phyloP scores from a whole-genome alignment of 2,888 invertebrate species.

The Octonoba sinensis region DNA sequence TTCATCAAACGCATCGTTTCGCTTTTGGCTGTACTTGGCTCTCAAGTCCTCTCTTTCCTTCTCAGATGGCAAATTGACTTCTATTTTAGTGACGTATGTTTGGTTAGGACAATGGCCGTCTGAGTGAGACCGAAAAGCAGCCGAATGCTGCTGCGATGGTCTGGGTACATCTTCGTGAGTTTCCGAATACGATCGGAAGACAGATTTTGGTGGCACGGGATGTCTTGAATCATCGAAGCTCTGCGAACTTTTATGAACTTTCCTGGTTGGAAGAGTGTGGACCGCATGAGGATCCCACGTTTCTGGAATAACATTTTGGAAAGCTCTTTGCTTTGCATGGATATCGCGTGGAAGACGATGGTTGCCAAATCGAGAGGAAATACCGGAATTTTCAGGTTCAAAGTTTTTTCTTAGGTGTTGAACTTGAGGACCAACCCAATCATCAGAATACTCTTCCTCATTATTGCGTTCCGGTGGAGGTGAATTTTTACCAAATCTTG shows the following conservation, averaged over 20 bases:
- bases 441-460: conserved; percentile 42
- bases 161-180: conserved; percentile 51
- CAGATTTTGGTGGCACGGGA: conserved; percentile 42
- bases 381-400: conserved; percentile 23
- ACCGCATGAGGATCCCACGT: conserved; percentile 51
- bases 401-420: conserved; percentile 53
- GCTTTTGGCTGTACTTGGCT: background rate
- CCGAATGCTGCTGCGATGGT: conserved; percentile 39
- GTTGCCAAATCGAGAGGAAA: background rate
- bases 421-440: conserved; percentile 49
- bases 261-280: conserved; percentile 48
- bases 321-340: conserved; percentile 15
- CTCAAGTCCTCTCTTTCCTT: conserved; percentile 25
- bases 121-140: conserved; percentile 55
- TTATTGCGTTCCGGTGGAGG: conserved; percentile 19
- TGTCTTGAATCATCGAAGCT: conserved; percentile 46
- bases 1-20: background rate
- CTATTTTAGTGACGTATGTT: conserved; percentile 59
- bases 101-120: conserved; percentile 57
- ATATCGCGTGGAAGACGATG: conserved; percentile 22
- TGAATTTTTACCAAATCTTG: conserved; percentile 32
- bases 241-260: conserved; percentile 33
- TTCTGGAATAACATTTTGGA: conserved; percentile 10
- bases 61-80: conserved; percentile 38
- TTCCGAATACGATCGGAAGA: conserved; percentile 51